Evolutionary conservation across 2,888 invertebrate species (phyloP).

Genomic region (Drosophila neotestacea): DNA sequence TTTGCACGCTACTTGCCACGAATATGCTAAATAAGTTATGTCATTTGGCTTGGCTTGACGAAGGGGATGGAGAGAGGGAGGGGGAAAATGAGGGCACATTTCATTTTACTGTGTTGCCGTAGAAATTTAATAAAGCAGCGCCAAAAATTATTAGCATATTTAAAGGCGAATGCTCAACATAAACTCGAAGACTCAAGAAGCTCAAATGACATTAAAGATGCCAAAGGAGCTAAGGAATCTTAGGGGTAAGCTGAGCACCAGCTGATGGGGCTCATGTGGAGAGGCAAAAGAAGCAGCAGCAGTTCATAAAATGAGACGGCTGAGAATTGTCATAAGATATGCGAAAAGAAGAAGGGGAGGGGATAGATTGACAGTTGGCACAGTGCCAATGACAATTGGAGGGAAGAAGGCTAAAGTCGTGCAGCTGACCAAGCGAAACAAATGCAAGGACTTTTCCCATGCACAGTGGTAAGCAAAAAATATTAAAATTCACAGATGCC

Average conservation of each 20-base stretch:
- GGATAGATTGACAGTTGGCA: constrained; percentile 42
- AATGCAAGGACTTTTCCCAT: constrained; percentile 11
- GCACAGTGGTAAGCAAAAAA: constrained; percentile 9
- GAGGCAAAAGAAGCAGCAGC: constrained; percentile 21
- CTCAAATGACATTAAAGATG: constrained; percentile 38
- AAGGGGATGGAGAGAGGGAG: too few relatives aligned
- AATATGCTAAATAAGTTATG: constrained; percentile 69
- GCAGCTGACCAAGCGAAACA: constrained; percentile 43
- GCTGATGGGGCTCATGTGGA: constrained; percentile 38
- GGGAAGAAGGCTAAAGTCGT: not conserved
- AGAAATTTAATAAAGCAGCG: constrained; percentile 76
- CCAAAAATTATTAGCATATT: constrained; percentile 77
- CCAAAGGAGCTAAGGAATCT: constrained; percentile 22
- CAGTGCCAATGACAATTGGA: constrained; percentile 39
- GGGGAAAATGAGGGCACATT: constrained; percentile 29
- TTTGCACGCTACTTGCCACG: constrained; percentile 48
- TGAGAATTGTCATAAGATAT: constrained; percentile 57
- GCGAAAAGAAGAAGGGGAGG: constrained; percentile 2
- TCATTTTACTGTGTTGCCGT: constrained; percentile 66
- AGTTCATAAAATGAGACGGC: constrained; percentile 55
- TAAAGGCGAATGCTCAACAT: constrained; percentile 51
- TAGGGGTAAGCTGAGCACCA: constrained; percentile 21
- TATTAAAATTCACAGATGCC: too few relatives aligned
- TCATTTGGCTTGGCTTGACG: constrained; percentile 43
- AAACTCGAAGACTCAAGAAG: constrained; percentile 41